Evolutionary conservation across 2,888 invertebrate genomes (phyloP), one percentile per base, ranked within the genome.

Genomic region (Norana najaformis): DNA sequence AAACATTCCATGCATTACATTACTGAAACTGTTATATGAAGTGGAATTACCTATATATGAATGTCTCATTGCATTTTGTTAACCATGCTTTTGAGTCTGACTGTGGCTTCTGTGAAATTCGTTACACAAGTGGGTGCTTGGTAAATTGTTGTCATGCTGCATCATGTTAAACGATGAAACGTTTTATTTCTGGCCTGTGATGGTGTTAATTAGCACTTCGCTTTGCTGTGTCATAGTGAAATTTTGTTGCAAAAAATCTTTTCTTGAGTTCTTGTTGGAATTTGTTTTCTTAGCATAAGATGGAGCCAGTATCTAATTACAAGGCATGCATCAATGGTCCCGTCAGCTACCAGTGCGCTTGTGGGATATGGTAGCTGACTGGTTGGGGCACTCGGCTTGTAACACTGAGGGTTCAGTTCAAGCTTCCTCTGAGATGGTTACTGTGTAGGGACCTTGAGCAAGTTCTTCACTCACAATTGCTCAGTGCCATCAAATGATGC

Each of bases 141-240:
- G n/a, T n/a, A 69, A 69, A n/a, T 69, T 69, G 69, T 69, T 69
- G 11, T 11, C n/a, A n/a, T n/a, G n/a, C 69, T n/a, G 69, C 16
- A 69, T 69, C 69, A 69, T 69, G 69, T n/a, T n/a, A 47, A 47
- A 47, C 47, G 69, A 69, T 69, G 69, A 69, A n/a, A 69, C 69
- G n/a, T 69, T 69, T 69, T 2, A 69, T 69, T 69, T 69, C 69
- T 69, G 69, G 69, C 69, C 30, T 69, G 69, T 69, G 69, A 69
- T 69, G 69, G 69, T 69, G 69, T 69, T 69, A 69, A n/a, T 69
- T 69, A 69, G 11, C n/a, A n/a, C 69, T 69, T n/a, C 30, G 30
- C 2, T 30, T 53, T 53, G 53, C 23, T 53, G 53, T 53, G 53
- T 53, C 53, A 23, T 5, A 69, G 69, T 69, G 69, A 69, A 30